Percentiles rank a stretch among this genome's conserved stretches.
Evolutionary conservation across 2,113 vertebrate genomes (phyloP).

Genomic region (Sander vitreus): DNA sequence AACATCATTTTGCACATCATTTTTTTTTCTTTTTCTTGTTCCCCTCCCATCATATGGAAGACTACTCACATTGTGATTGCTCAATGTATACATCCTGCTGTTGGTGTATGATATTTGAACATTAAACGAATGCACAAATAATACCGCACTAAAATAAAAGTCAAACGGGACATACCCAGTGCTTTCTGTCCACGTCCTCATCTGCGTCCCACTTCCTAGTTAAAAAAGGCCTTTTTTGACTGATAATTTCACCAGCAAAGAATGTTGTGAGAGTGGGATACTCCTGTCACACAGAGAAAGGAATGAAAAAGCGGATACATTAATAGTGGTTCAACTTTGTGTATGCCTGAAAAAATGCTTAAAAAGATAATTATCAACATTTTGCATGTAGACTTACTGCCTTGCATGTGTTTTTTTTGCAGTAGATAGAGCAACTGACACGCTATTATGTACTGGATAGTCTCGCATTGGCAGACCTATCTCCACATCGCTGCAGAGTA

Average conservation of each 20-base stretch:
- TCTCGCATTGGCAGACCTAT: too few relatives aligned
- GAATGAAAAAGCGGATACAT: background rate
- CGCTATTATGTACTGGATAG: too few relatives aligned
- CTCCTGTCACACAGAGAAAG: constrained; percentile 83
- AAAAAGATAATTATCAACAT: background rate
- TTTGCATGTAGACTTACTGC: background rate
- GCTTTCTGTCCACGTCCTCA: constrained; percentile 98
- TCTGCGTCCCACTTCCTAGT: constrained; percentile 99
- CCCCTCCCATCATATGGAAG: background rate
- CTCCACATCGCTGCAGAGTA: too few relatives aligned
- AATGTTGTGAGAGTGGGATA: constrained; percentile 99
- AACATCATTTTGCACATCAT: background rate
- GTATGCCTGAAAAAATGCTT: background rate
- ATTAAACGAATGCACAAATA: background rate
- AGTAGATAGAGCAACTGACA: too few relatives aligned
- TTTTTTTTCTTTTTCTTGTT: too few relatives aligned
- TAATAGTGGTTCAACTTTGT: background rate
- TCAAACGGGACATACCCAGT: constrained; percentile 88
- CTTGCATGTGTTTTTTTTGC: background rate
- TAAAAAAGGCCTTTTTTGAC: constrained; percentile 95
- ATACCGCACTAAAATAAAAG: background rate
- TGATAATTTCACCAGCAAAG: constrained; percentile 98
- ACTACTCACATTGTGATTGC: background rate
- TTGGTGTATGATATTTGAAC: background rate
- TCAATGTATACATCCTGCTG: background rate